phyloP scores from a whole-genome alignment of 2,797 vertebrate species.

The Siniperca scherzeri region DNA sequence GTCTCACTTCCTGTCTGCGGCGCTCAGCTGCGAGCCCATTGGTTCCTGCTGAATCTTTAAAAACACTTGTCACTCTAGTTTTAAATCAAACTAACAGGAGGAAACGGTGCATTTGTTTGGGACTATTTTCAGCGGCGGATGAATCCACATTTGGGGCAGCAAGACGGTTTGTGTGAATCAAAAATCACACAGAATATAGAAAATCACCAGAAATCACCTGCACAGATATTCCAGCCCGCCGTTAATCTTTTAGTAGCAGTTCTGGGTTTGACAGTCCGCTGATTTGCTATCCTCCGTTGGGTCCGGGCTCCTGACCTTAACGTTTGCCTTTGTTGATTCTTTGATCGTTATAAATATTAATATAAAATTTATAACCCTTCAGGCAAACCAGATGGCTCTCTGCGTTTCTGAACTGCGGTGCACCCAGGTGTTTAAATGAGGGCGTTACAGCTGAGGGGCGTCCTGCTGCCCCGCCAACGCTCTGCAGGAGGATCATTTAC shows the following conservation, averaged over 20 bases:
- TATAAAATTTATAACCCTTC: neutral
- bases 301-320: slow-evolving; percentile 1
- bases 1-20: no score
- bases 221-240: neutral
- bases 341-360: slow-evolving; percentile 37
- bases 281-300: neutral
- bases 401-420: neutral
- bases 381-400: slow-evolving; percentile 15
- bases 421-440: slow-evolving; percentile 36
- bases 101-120: neutral
- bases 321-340: slow-evolving; percentile 7
- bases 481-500: slow-evolving; percentile 15
- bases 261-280: neutral
- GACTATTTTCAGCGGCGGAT: neutral
- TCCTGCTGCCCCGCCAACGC: neutral
- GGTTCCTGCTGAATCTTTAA: no score
- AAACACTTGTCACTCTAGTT: no score
- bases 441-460: slow-evolving; percentile 27
- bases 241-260: neutral
- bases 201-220: neutral
- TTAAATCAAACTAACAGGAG: no score
- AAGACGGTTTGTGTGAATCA: no score
- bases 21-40: no score
- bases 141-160: no score
- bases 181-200: no score